Conservation (phyloP, 2,113 vertebrate species). For the Eurystomus gularis region DNA sequence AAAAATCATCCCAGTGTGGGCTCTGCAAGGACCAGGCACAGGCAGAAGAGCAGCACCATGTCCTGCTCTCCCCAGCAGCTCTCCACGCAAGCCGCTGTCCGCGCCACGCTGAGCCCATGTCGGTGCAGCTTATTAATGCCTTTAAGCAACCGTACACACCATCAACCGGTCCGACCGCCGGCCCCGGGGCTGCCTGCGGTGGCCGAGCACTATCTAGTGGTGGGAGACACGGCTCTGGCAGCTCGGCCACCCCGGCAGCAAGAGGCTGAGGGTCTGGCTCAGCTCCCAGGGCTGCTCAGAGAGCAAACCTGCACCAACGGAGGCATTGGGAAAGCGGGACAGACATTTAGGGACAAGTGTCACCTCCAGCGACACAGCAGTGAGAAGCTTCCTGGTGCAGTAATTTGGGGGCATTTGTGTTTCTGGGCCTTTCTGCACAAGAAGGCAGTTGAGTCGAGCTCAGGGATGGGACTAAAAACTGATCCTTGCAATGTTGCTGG, state of each 20-base stretch:
- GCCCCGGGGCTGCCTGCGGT: not conserved
- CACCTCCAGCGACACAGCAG: rapidly evolving
- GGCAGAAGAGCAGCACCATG: not conserved
- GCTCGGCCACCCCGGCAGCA: not conserved
- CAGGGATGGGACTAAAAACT: not conserved
- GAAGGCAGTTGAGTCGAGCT: no score
- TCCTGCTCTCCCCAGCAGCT: not conserved
- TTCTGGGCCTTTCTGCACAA: not conserved
- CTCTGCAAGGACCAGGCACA: not conserved
- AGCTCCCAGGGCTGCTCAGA: not conserved
- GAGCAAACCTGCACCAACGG: rapidly evolving
- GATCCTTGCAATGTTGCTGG: not conserved
- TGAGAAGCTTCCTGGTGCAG: not conserved
- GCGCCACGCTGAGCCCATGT: rapidly evolving
- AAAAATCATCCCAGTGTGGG: not conserved
- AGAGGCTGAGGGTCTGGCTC: not conserved
- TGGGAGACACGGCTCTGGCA: not conserved
- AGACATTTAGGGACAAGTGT: rapidly evolving
- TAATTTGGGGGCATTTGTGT: not conserved
- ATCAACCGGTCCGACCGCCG: rapidly evolving
- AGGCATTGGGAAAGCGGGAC: not conserved
- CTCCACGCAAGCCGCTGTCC: rapidly evolving
- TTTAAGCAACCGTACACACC: no score
- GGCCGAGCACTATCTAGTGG: not conserved
- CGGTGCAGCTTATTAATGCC: no score